Evolutionary conservation across 1,140 invertebrate species (phyloP).

Genomic region (Drosophila arizonae): DNA sequence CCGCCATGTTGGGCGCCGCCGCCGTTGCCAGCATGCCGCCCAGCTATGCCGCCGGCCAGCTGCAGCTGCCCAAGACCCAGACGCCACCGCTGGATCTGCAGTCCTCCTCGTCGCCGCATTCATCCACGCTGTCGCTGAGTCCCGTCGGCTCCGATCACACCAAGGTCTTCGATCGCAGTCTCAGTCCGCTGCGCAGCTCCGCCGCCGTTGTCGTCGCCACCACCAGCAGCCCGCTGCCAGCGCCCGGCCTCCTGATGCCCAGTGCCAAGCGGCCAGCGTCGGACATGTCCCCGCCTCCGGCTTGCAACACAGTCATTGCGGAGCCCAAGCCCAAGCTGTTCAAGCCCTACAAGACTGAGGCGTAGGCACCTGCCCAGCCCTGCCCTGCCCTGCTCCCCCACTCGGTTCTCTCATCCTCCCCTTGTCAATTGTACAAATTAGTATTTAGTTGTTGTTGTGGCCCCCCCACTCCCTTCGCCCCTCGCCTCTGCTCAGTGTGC

Average conservation of each 20-base stretch:
- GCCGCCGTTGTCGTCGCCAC: slow-evolving; percentile 13
- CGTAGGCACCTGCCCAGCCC: slow-evolving; percentile 58
- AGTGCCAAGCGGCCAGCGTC: slow-evolving; percentile 69
- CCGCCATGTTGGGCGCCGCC: slow-evolving; percentile 64
- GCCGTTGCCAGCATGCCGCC: slow-evolving; percentile 51
- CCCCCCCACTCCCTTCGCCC: neutral
- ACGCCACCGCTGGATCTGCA: slow-evolving; percentile 80
- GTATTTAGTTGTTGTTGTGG: slow-evolving; percentile 40
- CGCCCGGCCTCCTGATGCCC: slow-evolving; percentile 67
- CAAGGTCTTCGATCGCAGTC: slow-evolving; percentile 72
- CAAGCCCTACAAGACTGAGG: slow-evolving; percentile 88
- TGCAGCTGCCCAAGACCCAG: slow-evolving; percentile 67
- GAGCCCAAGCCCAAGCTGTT: slow-evolving; percentile 86
- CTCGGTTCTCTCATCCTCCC: neutral
- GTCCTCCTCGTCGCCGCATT: slow-evolving; percentile 81
- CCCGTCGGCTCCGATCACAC: slow-evolving; percentile 80
- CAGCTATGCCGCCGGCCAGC: slow-evolving; percentile 46
- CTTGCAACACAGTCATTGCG: slow-evolving; percentile 53
- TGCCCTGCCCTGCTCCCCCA: too few relatives aligned
- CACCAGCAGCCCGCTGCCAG: slow-evolving; percentile 60
- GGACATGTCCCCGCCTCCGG: slow-evolving; percentile 59
- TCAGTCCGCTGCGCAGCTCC: slow-evolving; percentile 48
- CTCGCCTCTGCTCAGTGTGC: slow-evolving; percentile 41
- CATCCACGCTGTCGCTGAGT: slow-evolving; percentile 78
- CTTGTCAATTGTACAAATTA: slow-evolving; percentile 72